Base-by-base conservation (phyloP, 2,888 invertebrate genomes). In the Limulus polyphemus region DNA sequence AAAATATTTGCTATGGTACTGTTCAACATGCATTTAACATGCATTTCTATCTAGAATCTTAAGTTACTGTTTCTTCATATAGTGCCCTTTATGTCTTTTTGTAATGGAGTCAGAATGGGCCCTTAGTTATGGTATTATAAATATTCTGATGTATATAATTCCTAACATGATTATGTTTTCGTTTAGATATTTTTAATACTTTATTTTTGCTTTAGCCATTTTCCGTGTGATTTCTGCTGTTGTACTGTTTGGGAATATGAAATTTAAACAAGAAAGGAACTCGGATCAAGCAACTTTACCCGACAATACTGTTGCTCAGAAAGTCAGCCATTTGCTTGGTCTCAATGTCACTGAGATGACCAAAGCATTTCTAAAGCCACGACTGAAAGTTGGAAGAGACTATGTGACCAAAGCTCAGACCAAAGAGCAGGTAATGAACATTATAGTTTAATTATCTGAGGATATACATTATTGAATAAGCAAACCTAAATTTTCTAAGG, bases 351-450 rank as follows among this genome's bases (percentile, higher is more conserved):
- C 92, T 11, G 98, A 99, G 75, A 90, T 99, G 87, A 94, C 93
- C 46, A 92, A 95, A 76, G 98, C 98, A 46, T 97, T 98, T 82
- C 82, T 99, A 51, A 92, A 92, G 75, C 99, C 99, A 1, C 84
- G 93, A 72, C 94, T 99, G 74, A 99, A 99, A 79, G 98, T 99
- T 11, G 99, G 99, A 57, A 83, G 99, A 62, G 99, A 99, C 76
- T 93, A 89, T 75, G 98, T 99, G n/a, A 95, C 94, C 61, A 99
- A 99, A 79, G 93, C 98, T 13, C 99, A 99, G 78, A 99, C 95
- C 14, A 97, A 97, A 77, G 98, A 98, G 75, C 98, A 99, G 79
- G 32, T 32, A 32, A 7, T 5, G 32, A 32, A 2, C 7, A 32
- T 32, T 32, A 32, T 32, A 32, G 3, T 32, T 32, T 32, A 32